Evolutionary conservation across 2,888 invertebrate species (phyloP).

Genomic region (Emesis russula): DNA sequence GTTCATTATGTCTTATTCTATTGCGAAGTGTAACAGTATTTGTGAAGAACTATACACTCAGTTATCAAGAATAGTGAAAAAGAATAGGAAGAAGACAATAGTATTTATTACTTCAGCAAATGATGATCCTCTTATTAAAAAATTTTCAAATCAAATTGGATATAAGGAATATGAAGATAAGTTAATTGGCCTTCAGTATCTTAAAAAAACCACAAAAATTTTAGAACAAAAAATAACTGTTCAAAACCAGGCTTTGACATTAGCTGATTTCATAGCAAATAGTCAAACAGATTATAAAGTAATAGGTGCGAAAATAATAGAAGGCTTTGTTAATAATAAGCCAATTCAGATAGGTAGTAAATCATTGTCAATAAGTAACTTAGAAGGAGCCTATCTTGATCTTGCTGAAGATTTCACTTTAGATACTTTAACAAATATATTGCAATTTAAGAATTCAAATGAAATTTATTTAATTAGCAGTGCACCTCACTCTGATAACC

Average conservation of each 20-base stretch:
- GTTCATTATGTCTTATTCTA: background rate
- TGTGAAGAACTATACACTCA: background rate
- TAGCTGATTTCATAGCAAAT: background rate
- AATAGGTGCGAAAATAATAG: background rate
- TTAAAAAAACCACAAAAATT: background rate
- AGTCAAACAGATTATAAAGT: background rate
- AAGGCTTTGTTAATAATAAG: background rate
- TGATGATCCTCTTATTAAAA: background rate
- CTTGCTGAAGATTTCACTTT: background rate
- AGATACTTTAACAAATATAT: background rate
- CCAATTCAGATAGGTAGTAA: background rate
- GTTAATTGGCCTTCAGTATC: background rate
- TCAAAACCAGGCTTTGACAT: background rate
- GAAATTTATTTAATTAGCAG: background rate
- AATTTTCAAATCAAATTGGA: background rate
- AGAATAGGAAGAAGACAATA: background rate
- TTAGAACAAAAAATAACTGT: background rate
- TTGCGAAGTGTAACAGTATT: background rate
- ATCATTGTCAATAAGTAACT: background rate
- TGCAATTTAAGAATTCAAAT: background rate
- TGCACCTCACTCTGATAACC: background rate
- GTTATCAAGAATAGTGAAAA: background rate
- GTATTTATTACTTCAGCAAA: background rate
- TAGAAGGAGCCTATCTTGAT: slow-evolving; percentile 7
- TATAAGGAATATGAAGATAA: slow-evolving; percentile 18